Conservation (phyloP, 2,888 invertebrate genomes). For the Andricus quercusramuli region DNA sequence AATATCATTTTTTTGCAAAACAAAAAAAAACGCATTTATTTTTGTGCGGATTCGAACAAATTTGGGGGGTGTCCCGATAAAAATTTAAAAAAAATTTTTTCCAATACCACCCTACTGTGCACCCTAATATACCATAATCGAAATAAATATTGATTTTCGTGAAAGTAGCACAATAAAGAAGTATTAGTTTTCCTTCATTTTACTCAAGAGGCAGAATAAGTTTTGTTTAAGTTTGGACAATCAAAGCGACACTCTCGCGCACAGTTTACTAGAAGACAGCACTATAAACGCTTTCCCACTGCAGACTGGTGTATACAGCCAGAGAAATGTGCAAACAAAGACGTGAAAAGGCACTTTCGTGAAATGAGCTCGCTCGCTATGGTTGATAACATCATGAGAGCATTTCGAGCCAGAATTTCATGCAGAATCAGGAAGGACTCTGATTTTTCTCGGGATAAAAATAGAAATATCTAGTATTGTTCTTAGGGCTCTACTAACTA, state of each 20-base stretch:
- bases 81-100: no score
- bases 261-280: constrained; percentile 13
- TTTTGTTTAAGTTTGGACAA: constrained; percentile 8
- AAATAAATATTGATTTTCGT: background rate
- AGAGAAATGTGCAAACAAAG: constrained; percentile 38
- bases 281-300: constrained; percentile 8
- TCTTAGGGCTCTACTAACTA: background rate
- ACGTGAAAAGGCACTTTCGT: constrained; percentile 24
- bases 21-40: no score
- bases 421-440: background rate
- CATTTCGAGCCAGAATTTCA: background rate
- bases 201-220: background rate
- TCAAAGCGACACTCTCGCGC: constrained; percentile 15
- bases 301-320: background rate
- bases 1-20: no score
- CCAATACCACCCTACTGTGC: no score
- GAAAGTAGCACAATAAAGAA: background rate
- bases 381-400: constrained; percentile 29
- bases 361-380: constrained; percentile 29
- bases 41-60: no score
- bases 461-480: background rate
- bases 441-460: background rate
- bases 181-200: background rate
- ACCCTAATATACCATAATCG: background rate
- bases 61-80: no score